phyloP scores from a whole-genome alignment of 1,140 invertebrate species.

The Globodera ellingtonae region DNA sequence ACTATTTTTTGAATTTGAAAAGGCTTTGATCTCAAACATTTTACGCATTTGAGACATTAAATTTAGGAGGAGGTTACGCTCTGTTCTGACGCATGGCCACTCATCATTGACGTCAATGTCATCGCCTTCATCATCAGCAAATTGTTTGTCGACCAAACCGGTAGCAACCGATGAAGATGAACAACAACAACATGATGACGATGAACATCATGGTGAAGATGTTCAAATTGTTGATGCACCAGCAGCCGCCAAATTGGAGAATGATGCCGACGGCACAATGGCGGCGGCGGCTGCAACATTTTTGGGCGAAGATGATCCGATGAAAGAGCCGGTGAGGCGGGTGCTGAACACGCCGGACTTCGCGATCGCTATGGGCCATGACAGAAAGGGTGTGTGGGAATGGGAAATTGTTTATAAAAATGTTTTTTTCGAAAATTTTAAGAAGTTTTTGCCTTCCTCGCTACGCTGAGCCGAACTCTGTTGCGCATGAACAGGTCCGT shows the following conservation, averaged over 20 bases:
- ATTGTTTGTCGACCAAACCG: neutral
- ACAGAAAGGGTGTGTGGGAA: neutral
- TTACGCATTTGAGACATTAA: neutral
- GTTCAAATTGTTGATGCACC: neutral
- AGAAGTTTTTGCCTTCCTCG: neutral
- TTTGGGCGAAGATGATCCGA: neutral
- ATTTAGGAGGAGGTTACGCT: neutral
- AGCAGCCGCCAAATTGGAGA: too few relatives aligned
- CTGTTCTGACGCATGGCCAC: neutral
- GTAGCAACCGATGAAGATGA: neutral
- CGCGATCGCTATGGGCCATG: neutral
- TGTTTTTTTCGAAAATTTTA: neutral
- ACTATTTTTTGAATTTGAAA: too few relatives aligned
- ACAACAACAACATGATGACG: neutral
- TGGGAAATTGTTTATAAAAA: neutral
- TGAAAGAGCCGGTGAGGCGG: neutral
- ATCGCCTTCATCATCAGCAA: neutral
- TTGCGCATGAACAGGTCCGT: neutral
- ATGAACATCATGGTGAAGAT: neutral
- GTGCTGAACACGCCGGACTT: conserved; percentile 1
- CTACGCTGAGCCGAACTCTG: neutral
- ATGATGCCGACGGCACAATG: neutral
- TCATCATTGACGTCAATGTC: too few relatives aligned
- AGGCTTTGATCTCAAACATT: neutral
- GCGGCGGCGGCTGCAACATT: neutral